Percentiles rank a stretch among this genome's conserved stretches.
Evolutionary conservation across 2,797 vertebrate genomes (phyloP).

Genomic region (Rhynchotus rufescens): DNA sequence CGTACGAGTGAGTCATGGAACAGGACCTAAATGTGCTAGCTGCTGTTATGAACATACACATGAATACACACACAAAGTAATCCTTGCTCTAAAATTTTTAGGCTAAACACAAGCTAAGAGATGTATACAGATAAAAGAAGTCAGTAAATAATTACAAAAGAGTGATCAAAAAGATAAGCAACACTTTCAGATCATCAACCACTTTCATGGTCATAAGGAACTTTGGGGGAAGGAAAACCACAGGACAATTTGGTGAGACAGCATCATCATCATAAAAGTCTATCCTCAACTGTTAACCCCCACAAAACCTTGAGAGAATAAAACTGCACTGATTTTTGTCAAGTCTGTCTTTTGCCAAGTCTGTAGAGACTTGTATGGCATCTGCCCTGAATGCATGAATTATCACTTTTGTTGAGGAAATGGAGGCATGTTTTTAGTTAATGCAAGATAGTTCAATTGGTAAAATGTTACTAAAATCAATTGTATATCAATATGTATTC

Average conservation of each 20-base stretch:
- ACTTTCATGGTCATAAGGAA: accelerated
- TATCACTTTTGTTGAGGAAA: accelerated
- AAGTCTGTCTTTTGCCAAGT: neutral
- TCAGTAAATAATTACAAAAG: neutral
- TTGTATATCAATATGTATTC: neutral
- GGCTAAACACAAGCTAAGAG: neutral
- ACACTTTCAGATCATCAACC: neutral
- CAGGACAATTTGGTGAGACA: neutral
- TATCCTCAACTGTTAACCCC: neutral
- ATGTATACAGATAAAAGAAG: neutral
- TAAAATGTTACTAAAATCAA: neutral
- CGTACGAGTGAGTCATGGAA: accelerated
- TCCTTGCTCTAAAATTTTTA: neutral
- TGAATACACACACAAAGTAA: accelerated
- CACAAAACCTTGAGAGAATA: neutral
- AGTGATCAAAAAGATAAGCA: neutral
- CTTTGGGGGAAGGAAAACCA: accelerated
- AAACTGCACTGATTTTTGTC: neutral
- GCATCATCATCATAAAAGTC: neutral
- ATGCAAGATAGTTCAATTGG: neutral
- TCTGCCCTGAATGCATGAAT: neutral
- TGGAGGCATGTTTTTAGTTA: neutral
- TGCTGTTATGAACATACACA: neutral
- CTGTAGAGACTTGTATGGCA: neutral
- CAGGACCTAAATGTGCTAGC: neutral